phyloP scores from a whole-genome alignment of 2,888 invertebrate species.

The Spilosoma lubricipeda region DNA sequence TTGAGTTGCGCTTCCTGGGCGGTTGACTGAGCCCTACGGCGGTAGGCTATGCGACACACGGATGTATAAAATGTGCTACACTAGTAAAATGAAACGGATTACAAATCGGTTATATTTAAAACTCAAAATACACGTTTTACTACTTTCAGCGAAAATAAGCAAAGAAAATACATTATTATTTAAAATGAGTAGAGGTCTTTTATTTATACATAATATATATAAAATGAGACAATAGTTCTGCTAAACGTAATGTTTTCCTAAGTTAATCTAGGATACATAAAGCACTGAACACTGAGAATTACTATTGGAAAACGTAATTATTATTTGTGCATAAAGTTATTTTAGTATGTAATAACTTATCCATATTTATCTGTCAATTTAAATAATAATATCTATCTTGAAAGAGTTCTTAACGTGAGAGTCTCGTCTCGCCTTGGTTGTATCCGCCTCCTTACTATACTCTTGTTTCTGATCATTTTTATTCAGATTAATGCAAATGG shows the following conservation, averaged over 20 bases:
- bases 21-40: constrained; percentile 79
- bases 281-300: constrained; percentile 63
- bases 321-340: no score
- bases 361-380: constrained; percentile 42
- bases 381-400: constrained; percentile 44
- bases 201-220: background rate
- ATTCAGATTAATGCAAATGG: constrained; percentile 57
- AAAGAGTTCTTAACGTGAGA: constrained; percentile 58
- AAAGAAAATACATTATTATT: background rate
- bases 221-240: background rate
- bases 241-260: background rate
- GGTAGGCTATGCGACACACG: constrained; percentile 49
- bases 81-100: background rate
- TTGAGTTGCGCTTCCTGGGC: constrained; percentile 85
- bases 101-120: background rate
- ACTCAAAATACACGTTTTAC: background rate
- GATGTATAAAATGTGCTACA: background rate
- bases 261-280: constrained; percentile 35
- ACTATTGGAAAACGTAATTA: constrained; percentile 43
- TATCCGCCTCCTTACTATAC: constrained; percentile 55
- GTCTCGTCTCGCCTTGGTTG: constrained; percentile 53
- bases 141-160: background rate
- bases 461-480: constrained; percentile 52
- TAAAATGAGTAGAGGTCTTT: background rate
- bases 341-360: background rate